Percentiles rank a stretch among this genome's conserved stretches.
These are phyloP conservation scores for Alitta virens DNA, from an alignment of 2,888 invertebrate genomes.

Conservation along the genomic window DNA sequence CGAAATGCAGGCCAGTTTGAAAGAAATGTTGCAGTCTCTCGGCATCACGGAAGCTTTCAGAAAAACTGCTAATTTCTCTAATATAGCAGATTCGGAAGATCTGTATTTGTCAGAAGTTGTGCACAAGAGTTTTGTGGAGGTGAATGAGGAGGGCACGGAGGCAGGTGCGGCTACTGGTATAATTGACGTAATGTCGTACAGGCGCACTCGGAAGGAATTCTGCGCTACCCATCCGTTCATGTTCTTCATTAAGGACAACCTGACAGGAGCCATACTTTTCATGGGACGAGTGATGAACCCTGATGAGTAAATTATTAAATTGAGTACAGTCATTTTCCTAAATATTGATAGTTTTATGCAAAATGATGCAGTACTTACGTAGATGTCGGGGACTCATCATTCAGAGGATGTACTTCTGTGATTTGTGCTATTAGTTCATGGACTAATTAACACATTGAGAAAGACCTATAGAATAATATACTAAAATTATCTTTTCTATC, in stretches of 20 bases:
- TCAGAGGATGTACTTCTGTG: no score
- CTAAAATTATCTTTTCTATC: no score
- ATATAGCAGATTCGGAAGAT: constrained; percentile 34
- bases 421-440: no score
- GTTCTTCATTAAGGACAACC: constrained; percentile 27
- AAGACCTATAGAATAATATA: no score
- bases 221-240: constrained; percentile 29
- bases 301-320: no score
- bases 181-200: constrained; percentile 11
- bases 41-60: constrained; percentile 42
- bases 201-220: constrained; percentile 17
- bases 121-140: constrained; percentile 51
- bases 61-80: constrained; percentile 43
- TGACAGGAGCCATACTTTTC: constrained; percentile 24
- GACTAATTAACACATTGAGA: no score
- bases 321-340: no score
- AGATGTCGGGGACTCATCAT: no score
- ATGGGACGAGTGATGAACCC: constrained; percentile 24
- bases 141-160: constrained; percentile 52
- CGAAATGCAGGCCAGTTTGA: constrained; percentile 33
- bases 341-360: no score
- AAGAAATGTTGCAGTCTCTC: constrained; percentile 30
- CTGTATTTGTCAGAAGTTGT: constrained; percentile 39
- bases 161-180: constrained; percentile 46
- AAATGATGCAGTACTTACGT: no score